A percentile compares a stretch with the other conserved stretches of the same genome.
Conservation (phyloP, 1,140 invertebrate species). For the Linepithema humile region DNA sequence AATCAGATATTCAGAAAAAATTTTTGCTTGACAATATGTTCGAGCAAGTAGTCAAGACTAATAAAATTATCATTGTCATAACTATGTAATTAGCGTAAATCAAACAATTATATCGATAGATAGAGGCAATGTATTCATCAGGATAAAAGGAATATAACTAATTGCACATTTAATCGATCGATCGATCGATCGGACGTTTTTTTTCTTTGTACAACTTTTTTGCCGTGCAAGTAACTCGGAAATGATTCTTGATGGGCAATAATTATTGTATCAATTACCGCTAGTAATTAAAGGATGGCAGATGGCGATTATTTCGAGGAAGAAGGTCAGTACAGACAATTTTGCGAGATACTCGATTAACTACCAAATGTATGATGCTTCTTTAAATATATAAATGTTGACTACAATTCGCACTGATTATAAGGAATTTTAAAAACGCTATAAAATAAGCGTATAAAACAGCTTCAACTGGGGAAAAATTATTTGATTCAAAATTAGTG, state of each 20-base stretch:
- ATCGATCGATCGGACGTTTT: conserved; percentile 55
- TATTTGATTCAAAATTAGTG: neutral
- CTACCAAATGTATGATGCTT: neutral
- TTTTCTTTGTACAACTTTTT: conserved; percentile 40
- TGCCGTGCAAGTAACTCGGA: neutral
- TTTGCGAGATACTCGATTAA: neutral
- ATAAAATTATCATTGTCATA: conserved; percentile 34
- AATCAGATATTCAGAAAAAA: neutral
- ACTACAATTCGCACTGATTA: neutral
- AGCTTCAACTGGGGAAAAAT: neutral
- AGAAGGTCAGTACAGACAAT: neutral
- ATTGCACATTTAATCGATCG: conserved; percentile 60
- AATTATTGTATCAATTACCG: conserved; percentile 61
- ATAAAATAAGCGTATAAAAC: too few relatives aligned
- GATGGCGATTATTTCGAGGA: conserved; percentile 26
- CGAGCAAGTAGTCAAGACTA: neutral
- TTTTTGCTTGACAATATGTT: neutral
- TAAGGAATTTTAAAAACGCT: neutral
- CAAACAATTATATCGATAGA: neutral
- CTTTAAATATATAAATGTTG: neutral
- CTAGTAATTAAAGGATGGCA: conserved; percentile 33
- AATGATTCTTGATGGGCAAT: conserved; percentile 16
- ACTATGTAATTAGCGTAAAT: conserved; percentile 56
- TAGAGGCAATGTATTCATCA: neutral
- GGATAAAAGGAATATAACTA: neutral